phyloP scores from a whole-genome alignment of 1,140 invertebrate genomes.

The Calephelis virginiensis region DNA sequence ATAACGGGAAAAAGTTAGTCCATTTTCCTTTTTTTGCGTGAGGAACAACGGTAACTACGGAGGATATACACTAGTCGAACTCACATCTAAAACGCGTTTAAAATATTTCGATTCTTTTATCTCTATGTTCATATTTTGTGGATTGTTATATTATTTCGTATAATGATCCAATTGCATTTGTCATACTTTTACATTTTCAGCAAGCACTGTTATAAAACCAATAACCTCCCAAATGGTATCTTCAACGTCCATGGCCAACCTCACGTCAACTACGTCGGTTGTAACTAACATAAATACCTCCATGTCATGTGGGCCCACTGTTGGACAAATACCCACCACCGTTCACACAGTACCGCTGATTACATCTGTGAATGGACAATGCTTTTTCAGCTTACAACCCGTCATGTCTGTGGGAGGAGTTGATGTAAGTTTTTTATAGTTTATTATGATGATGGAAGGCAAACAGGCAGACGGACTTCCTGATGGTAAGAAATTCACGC shows the following conservation, averaged over 20 bases:
- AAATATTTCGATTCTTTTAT: too few species aligned
- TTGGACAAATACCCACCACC: constrained; percentile 49
- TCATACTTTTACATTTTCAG: constrained; percentile 29
- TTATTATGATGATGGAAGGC: too few species aligned
- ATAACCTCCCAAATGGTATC: constrained; percentile 26
- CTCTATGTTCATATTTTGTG: too few species aligned
- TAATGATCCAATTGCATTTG: too few species aligned
- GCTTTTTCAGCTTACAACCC: constrained; percentile 67
- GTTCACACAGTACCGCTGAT: constrained; percentile 64
- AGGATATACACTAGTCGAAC: too few species aligned
- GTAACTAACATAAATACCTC: constrained; percentile 29
- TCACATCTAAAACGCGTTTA: too few species aligned
- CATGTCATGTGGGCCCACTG: constrained; percentile 34
- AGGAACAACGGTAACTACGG: too few species aligned
- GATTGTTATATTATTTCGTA: too few species aligned
- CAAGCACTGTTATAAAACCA: constrained; percentile 40
- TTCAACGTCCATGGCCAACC: constrained; percentile 23
- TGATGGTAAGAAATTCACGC: too few species aligned
- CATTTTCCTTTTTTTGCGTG: too few species aligned
- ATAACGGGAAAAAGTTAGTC: too few species aligned
- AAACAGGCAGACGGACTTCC: too few species aligned
- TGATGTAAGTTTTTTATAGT: constrained; percentile 48
- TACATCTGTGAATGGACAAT: constrained; percentile 66
- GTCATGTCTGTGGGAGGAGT: constrained; percentile 65
- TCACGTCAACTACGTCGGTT: constrained; percentile 21